Conservation (phyloP, 2,113 vertebrate species). For the Pseudorasbora parva region DNA sequence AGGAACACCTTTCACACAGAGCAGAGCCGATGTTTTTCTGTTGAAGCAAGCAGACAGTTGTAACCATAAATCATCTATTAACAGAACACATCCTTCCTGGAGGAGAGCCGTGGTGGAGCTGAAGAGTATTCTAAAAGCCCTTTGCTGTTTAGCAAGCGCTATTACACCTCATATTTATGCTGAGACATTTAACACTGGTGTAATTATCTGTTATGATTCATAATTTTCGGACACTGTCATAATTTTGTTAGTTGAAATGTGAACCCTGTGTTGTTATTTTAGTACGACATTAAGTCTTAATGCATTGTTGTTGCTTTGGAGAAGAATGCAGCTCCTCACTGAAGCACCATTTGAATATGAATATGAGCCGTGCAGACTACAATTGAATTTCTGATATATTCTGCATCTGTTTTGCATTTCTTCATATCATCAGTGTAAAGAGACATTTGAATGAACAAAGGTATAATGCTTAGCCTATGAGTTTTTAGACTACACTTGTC, state of each 20-base stretch:
- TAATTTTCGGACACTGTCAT: constrained; percentile 13
- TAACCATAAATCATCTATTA: constrained; percentile 25
- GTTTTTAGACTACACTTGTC: neutral
- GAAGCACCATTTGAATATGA: neutral
- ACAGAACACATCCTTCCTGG: constrained; percentile 10
- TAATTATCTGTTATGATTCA: constrained; percentile 22
- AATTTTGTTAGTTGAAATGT: constrained; percentile 11
- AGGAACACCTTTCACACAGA: constrained; percentile 1
- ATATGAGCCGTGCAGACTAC: neutral
- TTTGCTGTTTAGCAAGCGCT: constrained; percentile 35
- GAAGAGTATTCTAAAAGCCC: constrained; percentile 26
- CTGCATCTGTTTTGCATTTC: neutral
- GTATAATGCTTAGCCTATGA: neutral
- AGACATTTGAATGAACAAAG: constrained; percentile 20
- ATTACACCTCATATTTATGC: constrained; percentile 34
- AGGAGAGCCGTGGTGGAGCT: neutral
- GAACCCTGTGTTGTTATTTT: constrained; percentile 31
- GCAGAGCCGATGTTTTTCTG: constrained; percentile 22
- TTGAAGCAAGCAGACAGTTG: constrained; percentile 19
- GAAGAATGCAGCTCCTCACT: neutral
- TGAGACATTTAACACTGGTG: neutral
- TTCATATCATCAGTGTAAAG: constrained; percentile 23
- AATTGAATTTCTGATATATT: neutral
- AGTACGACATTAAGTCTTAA: neutral
- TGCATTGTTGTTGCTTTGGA: constrained; percentile 39